Base-by-base conservation (phyloP, 2,888 invertebrate species). In the Ormia ochracea region DNA sequence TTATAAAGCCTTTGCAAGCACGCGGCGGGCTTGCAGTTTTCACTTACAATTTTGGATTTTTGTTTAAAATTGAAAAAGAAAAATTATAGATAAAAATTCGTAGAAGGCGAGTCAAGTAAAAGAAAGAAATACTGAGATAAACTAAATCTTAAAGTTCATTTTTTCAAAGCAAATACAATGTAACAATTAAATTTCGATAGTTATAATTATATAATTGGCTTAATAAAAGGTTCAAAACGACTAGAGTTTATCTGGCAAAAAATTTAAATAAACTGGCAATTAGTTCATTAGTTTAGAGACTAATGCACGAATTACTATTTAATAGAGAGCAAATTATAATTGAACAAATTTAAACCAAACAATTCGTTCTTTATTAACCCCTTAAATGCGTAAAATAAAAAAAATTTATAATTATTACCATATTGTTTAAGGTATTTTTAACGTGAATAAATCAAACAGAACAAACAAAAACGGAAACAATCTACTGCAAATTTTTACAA, bases 401-500 rank as follows among this genome's bases (percentile, higher is more conserved):
- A 54, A n/a, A 19, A 7, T 17, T 31, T 36, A 9, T 4, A 58
- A 75, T 52, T 69, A 70, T 77, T 81, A 70, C 69, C 78, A 81
- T 81, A 74, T 72, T 61, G 9, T 61, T 79, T 68, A 80, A 81
- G 78, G 61, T 81, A 80, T 76, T 76, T 81, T 41, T 68, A 58
- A 50, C 28, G 17, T 63, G 54, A 45, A 45, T 52, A 48, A 1
- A 19, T 19, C 21, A n/a, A 19, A 61, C 26, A 52, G 70, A 38
- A 4, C 4, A 38, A 78, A n/a, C n/a, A n/a, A n/a, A n/a, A n/a
- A n/a, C n/a, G n/a, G n/a, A n/a, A 78, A 82, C 78, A 77, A 81
- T 81, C 83, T 83, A 74, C 69, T 83, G 82, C 83, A 83, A 81
- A 50, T 77, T 81, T 82, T 82, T 68, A 48, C 65, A 54, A 21